Evolutionary conservation across 2,797 vertebrate species (phyloP).

Genomic region (Alfaro cultratus): DNA sequence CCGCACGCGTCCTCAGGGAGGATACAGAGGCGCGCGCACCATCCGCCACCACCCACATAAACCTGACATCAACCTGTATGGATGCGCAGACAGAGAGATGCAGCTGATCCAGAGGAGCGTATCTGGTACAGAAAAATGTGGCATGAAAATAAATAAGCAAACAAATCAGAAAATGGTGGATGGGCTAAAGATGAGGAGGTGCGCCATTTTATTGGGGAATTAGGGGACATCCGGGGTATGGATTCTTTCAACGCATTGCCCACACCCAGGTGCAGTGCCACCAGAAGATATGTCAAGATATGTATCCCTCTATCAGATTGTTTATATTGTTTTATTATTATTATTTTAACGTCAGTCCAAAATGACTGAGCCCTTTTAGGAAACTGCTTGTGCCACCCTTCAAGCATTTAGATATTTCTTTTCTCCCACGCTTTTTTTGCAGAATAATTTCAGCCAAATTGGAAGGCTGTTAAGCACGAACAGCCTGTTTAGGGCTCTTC

Average conservation of each 20-base stretch:
- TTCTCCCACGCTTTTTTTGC: neutral
- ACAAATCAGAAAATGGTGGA: neutral
- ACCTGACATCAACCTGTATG: neutral
- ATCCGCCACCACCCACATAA: neutral
- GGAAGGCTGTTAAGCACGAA: neutral
- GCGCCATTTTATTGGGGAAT: neutral
- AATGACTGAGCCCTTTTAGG: too few relatives aligned
- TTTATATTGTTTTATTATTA: neutral
- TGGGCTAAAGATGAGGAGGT: neutral
- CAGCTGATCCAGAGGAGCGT: neutral
- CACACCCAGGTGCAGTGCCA: neutral
- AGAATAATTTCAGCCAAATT: neutral
- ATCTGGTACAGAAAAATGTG: neutral
- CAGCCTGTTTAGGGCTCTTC: neutral
- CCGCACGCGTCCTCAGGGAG: constrained; percentile 15
- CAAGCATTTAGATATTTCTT: neutral
- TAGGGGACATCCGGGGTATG: neutral
- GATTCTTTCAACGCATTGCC: neutral
- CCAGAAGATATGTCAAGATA: neutral
- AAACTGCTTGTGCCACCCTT: neutral
- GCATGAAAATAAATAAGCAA: neutral
- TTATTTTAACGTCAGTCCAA: neutral
- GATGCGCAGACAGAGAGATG: neutral
- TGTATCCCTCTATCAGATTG: neutral
- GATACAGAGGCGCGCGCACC: neutral